Evolutionary conservation across 2,888 invertebrate species (phyloP), one percentile per base, ranked within the genome.

Genomic region (Pantelozetes paolii): DNA sequence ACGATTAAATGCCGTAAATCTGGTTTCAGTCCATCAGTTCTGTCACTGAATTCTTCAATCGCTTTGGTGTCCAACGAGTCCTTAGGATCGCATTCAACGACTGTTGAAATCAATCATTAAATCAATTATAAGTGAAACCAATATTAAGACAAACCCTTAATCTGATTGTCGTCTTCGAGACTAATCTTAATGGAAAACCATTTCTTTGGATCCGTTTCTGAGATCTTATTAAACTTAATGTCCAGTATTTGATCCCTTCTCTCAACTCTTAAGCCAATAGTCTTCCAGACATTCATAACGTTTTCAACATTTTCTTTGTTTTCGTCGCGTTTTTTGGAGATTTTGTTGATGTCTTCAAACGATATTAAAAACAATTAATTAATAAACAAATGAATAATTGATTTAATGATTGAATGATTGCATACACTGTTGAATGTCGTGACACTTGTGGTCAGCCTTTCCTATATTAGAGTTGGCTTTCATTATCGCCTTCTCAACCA

Each of bases 221-320:
- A 32, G n/a, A 64, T 64, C 26, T 64, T 64, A 64, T 32, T 64
- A 11, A 64, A 64, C 64, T 36, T 64, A 36, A 64, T 36, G 64
- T 11, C 26, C 15, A 32, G 36, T 5, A 64, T 18, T n/a, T 64
- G 32, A 30, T 64, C 64, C 1, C n/a, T 30, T 18, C 36, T 32
- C 36, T 64, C 64, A 1, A 64, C n/a, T 36, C 64, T 64, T n/a
- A 64, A 20, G 1, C 64, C 64, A 32, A 64, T 18, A 8, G 64
- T 36, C 32, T 64, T 64, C 64, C 64, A 64, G 18, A 64, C 30
- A 64, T 64, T 64, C 36, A 64, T 64, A 64, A 64, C 64, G 30
- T 36, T 64, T 32, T 64, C 64, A 5, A 36, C 64, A 36, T 64
- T 64, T 36, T 64, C 64, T 64, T 64, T 64, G 64, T 64, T 64